A percentile compares a stretch with the other conserved stretches of the same genome.
Evolutionary conservation across 1,140 invertebrate species (phyloP).

Genomic region (Thaumatotibia leucotreta): DNA sequence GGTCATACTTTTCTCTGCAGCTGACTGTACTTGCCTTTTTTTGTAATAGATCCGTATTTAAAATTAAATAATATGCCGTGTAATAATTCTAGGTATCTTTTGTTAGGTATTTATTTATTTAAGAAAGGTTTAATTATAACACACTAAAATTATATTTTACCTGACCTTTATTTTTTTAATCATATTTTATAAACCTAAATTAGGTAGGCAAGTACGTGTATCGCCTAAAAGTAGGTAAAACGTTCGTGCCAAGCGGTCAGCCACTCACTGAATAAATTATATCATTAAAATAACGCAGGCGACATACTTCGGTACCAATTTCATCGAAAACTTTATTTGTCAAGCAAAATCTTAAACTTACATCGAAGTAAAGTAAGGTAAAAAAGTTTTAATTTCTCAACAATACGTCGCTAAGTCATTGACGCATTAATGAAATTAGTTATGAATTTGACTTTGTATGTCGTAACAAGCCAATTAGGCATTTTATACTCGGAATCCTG

Average conservation of each 20-base stretch:
- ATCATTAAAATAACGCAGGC: background rate
- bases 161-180: too few relatives aligned
- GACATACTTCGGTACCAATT: background rate
- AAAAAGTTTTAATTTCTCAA: too few relatives aligned
- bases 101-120: too few relatives aligned
- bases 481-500: constrained; percentile 20
- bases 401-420: too few relatives aligned
- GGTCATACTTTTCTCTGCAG: too few relatives aligned
- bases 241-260: background rate
- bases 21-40: too few relatives aligned
- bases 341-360: background rate
- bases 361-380: background rate
- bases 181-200: too few relatives aligned
- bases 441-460: background rate
- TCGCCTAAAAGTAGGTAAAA: background rate
- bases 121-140: too few relatives aligned
- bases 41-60: too few relatives aligned
- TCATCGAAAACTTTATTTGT: background rate
- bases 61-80: too few relatives aligned
- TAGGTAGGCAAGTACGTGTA: background rate
- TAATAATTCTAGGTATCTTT: too few relatives aligned
- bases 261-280: background rate
- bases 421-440: background rate
- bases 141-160: too few relatives aligned
- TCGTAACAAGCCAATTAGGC: background rate